Conservation (phyloP, 1,140 invertebrate genomes). For the Drosophila santomea region DNA sequence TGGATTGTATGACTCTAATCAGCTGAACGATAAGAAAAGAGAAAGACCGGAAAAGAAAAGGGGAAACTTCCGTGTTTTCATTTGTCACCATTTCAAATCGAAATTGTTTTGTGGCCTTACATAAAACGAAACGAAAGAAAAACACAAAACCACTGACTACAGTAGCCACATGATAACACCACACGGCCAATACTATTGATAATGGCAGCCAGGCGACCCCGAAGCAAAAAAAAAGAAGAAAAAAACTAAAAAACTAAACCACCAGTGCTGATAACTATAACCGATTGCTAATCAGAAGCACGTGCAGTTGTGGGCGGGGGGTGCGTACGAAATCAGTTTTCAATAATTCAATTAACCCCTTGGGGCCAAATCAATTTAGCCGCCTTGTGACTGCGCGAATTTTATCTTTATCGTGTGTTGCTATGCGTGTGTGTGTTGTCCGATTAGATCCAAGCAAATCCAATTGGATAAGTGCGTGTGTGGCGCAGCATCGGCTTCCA, state of each 20-base stretch:
- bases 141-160: constrained; percentile 10
- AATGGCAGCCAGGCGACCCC: constrained; percentile 32
- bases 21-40: constrained; percentile 2
- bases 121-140: constrained; percentile 22
- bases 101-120: constrained; percentile 36
- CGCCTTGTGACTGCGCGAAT: constrained; percentile 51
- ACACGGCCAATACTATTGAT: constrained; percentile 43
- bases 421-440: constrained; percentile 6
- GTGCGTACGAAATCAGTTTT: constrained; percentile 61
- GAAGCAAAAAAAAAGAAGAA: background rate
- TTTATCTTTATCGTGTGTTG: constrained; percentile 29
- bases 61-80: constrained; percentile 42
- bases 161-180: constrained; percentile 43
- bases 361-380: constrained; percentile 75
- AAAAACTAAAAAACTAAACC: background rate
- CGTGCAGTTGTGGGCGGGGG: constrained; percentile 28
- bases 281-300: constrained; percentile 56
- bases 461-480: constrained; percentile 13
- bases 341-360: constrained; percentile 81
- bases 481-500: constrained; percentile 14
- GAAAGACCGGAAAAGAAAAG: background rate
- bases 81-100: constrained; percentile 9
- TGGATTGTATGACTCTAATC: background rate
- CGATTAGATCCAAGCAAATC: constrained; percentile 19
- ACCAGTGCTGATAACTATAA: constrained; percentile 22